Evolutionary conservation across 2,888 invertebrate species (phyloP), one percentile per base, ranked within the genome.

Genomic region (Agriopis aurantiaria): DNA sequence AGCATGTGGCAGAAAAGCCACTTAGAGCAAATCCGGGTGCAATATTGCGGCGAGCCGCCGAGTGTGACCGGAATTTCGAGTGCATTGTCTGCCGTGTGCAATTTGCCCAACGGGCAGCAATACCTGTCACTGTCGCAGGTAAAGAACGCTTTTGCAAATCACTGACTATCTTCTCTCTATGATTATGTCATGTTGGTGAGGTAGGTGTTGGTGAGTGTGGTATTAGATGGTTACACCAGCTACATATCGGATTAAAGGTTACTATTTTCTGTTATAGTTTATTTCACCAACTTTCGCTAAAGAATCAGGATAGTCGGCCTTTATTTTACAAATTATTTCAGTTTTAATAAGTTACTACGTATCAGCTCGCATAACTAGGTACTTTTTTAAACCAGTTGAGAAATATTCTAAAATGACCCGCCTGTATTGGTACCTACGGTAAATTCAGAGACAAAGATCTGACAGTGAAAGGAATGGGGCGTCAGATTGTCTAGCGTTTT

Each of bases 21-120:
- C 60, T 72, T 57, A 70, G 67, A 59, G 53, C 68, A 72, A 68
- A 72, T 72, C 60, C 59, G 55, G 65, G 17, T 73, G 72, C 75
- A 73, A 65, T 73, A 68, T 64, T 69, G 67, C 63, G 64, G 56
- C 70, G 49, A 63, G 71, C 60, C 55, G 33, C 48, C 14, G 68
- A 73, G 76, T 80, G 76, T 74, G 77, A 75, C 76, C 68, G 69
- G 76, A 80, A 82, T 81, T 72, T 72, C 76, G 68, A 77, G 76
- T 68, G 73, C 76, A 76, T 75, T 77, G 71, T 73, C 75, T 62
- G 66, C 65, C 43, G 60, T 33, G 53, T 66, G 71, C 69, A 72
- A 75, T 73, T 73, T 74, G 66, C 69, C 48, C 69, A 52, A 45
- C 10, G 74, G 69, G 74, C 69, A 76, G 77, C 78, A 77, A 77